Evolutionary conservation across 2,113 vertebrate species (phyloP).

Genomic region (Cryptomyrus ogoouensis): DNA sequence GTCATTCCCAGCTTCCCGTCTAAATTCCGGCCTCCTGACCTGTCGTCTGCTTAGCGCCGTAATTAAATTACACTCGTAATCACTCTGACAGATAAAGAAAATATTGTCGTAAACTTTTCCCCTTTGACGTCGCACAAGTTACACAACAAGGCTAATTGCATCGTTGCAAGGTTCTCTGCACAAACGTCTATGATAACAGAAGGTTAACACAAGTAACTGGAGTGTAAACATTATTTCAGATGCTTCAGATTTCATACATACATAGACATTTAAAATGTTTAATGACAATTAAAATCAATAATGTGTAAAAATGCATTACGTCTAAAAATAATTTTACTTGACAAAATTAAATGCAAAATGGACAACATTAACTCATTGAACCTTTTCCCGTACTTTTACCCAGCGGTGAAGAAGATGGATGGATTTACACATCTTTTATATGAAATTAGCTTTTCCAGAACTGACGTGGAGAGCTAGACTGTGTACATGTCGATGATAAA

Average conservation of each 20-base stretch:
- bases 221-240: background rate
- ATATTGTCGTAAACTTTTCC: slow-evolving; percentile 60
- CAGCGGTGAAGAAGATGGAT: background rate
- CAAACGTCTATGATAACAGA: background rate
- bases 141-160: background rate
- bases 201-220: background rate
- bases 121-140: slow-evolving; percentile 19
- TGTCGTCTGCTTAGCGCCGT: slow-evolving; percentile 53
- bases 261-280: background rate
- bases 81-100: slow-evolving; percentile 49
- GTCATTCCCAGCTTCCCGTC: slow-evolving; percentile 50
- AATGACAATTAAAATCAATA: background rate
- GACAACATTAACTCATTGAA: background rate
- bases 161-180: background rate
- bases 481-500: background rate
- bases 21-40: slow-evolving; percentile 57
- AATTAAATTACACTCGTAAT: slow-evolving; percentile 63
- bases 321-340: background rate
- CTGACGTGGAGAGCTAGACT: background rate
- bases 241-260: background rate
- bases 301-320: background rate
- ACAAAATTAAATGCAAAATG: background rate
- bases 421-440: background rate
- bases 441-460: background rate
- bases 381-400: background rate